Evolutionary conservation across 2,888 invertebrate species (phyloP).

Genomic region (Spatulosminthurus flaviceps): DNA sequence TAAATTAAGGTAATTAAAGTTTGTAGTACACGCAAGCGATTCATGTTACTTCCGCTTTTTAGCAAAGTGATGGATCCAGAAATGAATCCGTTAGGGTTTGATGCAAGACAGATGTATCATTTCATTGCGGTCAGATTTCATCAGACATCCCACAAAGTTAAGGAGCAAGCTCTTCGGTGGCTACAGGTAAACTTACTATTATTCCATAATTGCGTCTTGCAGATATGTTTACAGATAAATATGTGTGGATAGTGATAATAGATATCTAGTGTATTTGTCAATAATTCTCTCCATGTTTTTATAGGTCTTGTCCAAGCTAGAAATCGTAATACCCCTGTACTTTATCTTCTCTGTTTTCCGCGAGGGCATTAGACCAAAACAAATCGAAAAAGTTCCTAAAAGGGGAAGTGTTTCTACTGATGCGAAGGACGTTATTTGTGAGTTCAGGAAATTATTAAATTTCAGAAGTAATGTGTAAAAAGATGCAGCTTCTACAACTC

Average conservation of each 20-base stretch:
- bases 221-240: neutral
- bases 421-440: slow-evolving; percentile 63
- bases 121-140: slow-evolving; percentile 89
- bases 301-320: slow-evolving; percentile 84
- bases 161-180: slow-evolving; percentile 89
- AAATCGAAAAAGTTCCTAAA: slow-evolving; percentile 57
- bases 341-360: slow-evolving; percentile 91
- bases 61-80: slow-evolving; percentile 97
- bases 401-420: slow-evolving; percentile 62
- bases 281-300: slow-evolving; percentile 60
- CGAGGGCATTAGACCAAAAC: slow-evolving; percentile 76
- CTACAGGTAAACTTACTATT: slow-evolving; percentile 73
- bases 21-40: no score
- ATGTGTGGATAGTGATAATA: no score
- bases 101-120: slow-evolving; percentile 92
- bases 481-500: slow-evolving; percentile 6
- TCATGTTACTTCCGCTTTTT: no score
- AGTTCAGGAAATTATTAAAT: neutral
- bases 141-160: slow-evolving; percentile 81
- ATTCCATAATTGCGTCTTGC: neutral
- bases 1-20: no score
- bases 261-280: no score
- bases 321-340: slow-evolving; percentile 86
- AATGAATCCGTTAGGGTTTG: slow-evolving; percentile 92
- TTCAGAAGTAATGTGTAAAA: no score